phyloP scores from a whole-genome alignment of 1,140 invertebrate species.

The Antheraea pernyi region DNA sequence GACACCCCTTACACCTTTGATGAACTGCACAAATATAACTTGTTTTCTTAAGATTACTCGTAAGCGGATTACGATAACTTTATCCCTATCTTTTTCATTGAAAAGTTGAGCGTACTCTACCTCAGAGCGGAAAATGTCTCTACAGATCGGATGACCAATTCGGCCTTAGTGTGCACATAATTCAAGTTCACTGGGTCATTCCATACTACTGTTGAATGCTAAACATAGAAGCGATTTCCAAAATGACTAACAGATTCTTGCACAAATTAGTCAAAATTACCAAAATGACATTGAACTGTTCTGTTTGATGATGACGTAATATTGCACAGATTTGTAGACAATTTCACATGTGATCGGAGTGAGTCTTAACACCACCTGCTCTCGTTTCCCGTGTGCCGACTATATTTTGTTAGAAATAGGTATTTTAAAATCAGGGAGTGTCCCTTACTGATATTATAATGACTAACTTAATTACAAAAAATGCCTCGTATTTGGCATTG shows the following conservation, averaged over 20 bases:
- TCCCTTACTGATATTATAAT: not conserved
- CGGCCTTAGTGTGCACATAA: not conserved
- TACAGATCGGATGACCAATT: not conserved
- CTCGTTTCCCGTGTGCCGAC: no score
- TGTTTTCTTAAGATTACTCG: not conserved
- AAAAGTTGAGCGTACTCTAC: not conserved
- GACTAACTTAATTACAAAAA: not conserved
- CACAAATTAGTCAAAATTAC: not conserved
- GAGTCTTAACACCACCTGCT: no score
- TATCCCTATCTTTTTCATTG: not conserved
- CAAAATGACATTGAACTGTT: not conserved
- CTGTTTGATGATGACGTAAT: not conserved
- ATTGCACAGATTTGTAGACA: not conserved
- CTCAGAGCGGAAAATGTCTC: not conserved
- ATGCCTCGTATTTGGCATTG: not conserved
- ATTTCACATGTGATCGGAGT: no score
- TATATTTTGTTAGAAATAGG: no score
- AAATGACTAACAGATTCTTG: slow-evolving; percentile 6
- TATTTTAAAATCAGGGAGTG: not conserved
- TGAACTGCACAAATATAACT: no score
- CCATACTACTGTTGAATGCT: not conserved
- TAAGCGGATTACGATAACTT: not conserved
- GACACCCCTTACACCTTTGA: no score
- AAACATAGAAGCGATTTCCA: slow-evolving; percentile 1
- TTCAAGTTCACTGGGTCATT: slow-evolving; percentile 2